A percentile compares a stretch with the other conserved stretches of the same genome.
Evolutionary conservation across 2,113 vertebrate species (phyloP).

Genomic region (Callithrix jacchus): DNA sequence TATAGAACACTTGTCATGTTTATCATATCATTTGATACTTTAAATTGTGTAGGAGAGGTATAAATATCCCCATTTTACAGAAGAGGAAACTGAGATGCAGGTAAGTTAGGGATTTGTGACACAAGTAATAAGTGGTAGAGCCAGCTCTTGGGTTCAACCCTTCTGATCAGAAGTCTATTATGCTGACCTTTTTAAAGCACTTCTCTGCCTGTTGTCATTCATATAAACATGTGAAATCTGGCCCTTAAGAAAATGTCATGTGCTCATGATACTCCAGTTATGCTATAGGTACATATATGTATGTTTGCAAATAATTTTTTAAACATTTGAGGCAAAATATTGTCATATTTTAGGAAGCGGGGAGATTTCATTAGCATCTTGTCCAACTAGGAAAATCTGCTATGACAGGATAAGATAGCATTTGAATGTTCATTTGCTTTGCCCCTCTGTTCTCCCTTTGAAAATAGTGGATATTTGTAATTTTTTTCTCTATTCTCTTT

Average conservation of each 20-base stretch:
- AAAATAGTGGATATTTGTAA: not conserved
- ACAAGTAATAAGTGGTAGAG: not conserved
- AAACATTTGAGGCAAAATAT: not conserved
- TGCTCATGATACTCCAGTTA: not conserved
- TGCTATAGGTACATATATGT: not conserved
- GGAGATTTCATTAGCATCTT: not conserved
- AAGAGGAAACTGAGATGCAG: not conserved
- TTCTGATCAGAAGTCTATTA: not conserved
- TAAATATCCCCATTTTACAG: not conserved
- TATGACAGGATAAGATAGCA: not conserved
- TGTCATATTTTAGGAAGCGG: not conserved
- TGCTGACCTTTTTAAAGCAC: not conserved
- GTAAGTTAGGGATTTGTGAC: not conserved
- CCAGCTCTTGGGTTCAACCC: not conserved
- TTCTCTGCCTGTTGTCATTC: not conserved
- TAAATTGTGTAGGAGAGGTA: not conserved
- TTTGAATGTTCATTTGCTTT: not conserved
- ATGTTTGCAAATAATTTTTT: not conserved
- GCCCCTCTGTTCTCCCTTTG: not conserved
- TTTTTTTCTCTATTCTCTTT: conserved; percentile 60
- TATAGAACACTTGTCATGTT: not conserved
- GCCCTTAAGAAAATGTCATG: not conserved
- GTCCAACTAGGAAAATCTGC: not conserved
- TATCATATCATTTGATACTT: not conserved
- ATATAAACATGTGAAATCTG: not conserved